Evolutionary conservation across 2,888 invertebrate genomes (phyloP).

Genomic region (Gymnosoma rotundatum): DNA sequence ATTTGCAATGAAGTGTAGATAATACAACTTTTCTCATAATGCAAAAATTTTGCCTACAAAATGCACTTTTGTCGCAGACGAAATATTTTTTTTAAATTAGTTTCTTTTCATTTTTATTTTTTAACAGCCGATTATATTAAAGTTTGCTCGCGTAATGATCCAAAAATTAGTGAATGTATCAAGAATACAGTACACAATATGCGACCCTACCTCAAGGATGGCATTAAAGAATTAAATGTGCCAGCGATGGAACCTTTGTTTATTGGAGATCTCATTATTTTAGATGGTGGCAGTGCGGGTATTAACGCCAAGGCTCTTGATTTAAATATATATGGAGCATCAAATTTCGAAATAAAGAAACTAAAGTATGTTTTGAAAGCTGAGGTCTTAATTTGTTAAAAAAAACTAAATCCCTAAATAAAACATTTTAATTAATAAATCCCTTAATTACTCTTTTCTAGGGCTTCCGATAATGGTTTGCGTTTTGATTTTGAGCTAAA

Average conservation of each 20-base stretch:
- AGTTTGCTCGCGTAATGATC: slow-evolving; percentile 86
- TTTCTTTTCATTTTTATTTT: background rate
- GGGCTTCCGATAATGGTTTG: slow-evolving; percentile 78
- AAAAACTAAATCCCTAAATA: background rate
- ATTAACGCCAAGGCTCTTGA: slow-evolving; percentile 83
- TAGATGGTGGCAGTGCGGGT: slow-evolving; percentile 83
- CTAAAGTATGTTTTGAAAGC: slow-evolving; percentile 80
- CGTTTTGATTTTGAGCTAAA: slow-evolving; percentile 84
- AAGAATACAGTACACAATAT: slow-evolving; percentile 85
- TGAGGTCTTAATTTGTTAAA: background rate
- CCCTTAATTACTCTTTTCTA: slow-evolving; percentile 34
- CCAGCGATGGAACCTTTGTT: slow-evolving; percentile 88
- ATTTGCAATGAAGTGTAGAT: too few species aligned
- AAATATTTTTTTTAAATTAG: too few species aligned
- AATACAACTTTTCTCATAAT: too few species aligned
- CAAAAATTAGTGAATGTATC: slow-evolving; percentile 85
- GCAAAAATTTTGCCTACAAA: too few species aligned
- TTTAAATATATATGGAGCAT: slow-evolving; percentile 86
- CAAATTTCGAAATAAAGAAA: slow-evolving; percentile 84
- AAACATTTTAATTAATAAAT: background rate
- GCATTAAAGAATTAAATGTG: slow-evolving; percentile 87
- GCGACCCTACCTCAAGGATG: slow-evolving; percentile 84
- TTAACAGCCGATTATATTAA: slow-evolving; percentile 86
- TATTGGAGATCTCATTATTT: slow-evolving; percentile 86
- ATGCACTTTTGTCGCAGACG: too few species aligned